These are phyloP conservation scores for Antigone vipio DNA, from an alignment of 2,113 vertebrate genomes.

Conservation along the genomic window DNA sequence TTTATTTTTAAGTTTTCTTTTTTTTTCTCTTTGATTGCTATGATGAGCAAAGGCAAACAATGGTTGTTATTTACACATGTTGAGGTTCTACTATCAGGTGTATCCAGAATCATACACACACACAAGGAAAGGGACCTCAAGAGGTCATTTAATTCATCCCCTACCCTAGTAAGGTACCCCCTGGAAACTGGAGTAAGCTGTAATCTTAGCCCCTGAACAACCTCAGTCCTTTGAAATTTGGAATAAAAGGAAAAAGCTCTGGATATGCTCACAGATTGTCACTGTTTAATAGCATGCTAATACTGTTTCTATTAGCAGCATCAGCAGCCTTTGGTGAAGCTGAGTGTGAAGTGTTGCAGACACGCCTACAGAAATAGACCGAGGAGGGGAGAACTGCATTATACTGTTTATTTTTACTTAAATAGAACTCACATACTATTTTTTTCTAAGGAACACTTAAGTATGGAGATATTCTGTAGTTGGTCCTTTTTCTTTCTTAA, in stretches of 20 bases:
- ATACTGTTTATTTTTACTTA: not conserved
- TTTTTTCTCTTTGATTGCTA: not conserved
- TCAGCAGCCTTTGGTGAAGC: not conserved
- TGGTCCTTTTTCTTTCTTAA: not conserved
- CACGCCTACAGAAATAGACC: not conserved
- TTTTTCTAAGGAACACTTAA: not conserved
- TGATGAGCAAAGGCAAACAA: not conserved
- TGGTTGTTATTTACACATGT: not conserved
- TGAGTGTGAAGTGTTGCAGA: not conserved
- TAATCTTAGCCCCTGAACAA: not conserved
- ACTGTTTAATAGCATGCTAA: not conserved
- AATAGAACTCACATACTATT: not conserved
- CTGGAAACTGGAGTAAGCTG: not conserved
- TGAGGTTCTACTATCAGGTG: not conserved
- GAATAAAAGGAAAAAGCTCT: not conserved
- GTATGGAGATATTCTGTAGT: not conserved
- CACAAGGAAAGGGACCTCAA: not conserved
- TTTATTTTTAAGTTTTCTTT: not conserved
- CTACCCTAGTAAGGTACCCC: not conserved
- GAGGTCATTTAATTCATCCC: not conserved
- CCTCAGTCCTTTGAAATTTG: not conserved
- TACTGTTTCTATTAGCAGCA: not conserved
- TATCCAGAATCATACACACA: not conserved
- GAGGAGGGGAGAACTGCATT: not conserved
- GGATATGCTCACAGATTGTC: not conserved